These are phyloP conservation scores for Characodon lateralis DNA, from an alignment of 2,797 vertebrate genomes.

Conservation along the genomic window DNA sequence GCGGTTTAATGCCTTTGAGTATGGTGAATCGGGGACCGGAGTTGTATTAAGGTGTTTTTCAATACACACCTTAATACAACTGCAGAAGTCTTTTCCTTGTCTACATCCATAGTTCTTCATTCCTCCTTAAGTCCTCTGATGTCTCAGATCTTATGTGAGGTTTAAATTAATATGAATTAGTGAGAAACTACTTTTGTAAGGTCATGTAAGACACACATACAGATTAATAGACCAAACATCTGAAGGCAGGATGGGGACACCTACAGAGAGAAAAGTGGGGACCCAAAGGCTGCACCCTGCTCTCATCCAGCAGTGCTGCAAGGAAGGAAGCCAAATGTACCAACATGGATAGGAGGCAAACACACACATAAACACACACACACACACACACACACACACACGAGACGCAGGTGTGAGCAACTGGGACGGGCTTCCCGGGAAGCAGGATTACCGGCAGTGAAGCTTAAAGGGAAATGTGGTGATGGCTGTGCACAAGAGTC, in stretches of 20 bases:
- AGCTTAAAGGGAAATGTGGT: slow-evolving; percentile 43
- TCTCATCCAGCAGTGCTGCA: slow-evolving; percentile 63
- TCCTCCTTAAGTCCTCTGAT: slow-evolving; percentile 24
- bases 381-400: background rate
- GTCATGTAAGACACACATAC: slow-evolving; percentile 31
- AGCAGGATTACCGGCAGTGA: slow-evolving; percentile 54
- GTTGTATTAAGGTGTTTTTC: background rate
- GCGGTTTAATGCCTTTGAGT: background rate
- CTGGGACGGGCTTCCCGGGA: slow-evolving; percentile 40
- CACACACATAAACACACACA: background rate
- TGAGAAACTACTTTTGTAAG: slow-evolving; percentile 26
- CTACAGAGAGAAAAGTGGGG: slow-evolving; percentile 55
- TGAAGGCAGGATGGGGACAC: slow-evolving; percentile 53
- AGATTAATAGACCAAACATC: slow-evolving; percentile 39
- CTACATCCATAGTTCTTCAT: background rate
- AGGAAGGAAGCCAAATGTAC: slow-evolving; percentile 75
- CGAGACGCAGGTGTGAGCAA: slow-evolving; percentile 61
- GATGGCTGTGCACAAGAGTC: slow-evolving; percentile 28
- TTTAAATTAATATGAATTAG: slow-evolving; percentile 23
- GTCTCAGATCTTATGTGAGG: slow-evolving; percentile 2
- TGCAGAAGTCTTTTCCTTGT: background rate
- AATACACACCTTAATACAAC: background rate
- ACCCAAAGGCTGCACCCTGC: slow-evolving; percentile 71
- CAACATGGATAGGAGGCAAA: slow-evolving; percentile 43
- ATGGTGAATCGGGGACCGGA: background rate